phyloP scores from a whole-genome alignment of 2,797 vertebrate species.

The Etheostoma nigrum region DNA sequence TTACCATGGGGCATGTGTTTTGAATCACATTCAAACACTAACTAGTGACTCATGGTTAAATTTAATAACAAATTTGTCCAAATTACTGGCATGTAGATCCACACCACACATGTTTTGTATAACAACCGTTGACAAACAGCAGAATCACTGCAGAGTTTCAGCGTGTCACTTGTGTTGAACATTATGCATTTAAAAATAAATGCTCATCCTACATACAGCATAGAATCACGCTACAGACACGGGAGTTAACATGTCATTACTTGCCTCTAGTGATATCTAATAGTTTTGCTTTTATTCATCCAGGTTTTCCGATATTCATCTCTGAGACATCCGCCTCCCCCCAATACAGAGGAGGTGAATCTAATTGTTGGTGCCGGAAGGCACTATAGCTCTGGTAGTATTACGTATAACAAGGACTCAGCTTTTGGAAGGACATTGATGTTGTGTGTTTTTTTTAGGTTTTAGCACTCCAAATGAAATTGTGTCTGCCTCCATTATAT shows the following conservation, averaged over 20 bases:
- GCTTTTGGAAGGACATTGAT: neutral
- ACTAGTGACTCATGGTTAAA: constrained; percentile 9
- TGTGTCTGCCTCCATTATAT: neutral
- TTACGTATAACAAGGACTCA: neutral
- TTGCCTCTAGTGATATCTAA: neutral
- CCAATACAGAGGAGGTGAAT: neutral
- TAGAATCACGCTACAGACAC: too few species aligned
- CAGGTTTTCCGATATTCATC: neutral
- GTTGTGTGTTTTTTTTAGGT: neutral
- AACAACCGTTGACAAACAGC: neutral
- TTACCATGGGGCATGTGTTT: constrained; percentile 2
- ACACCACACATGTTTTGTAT: neutral
- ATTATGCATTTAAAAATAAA: neutral
- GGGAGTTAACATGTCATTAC: neutral
- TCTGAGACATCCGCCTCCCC: neutral
- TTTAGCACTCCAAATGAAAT: neutral
- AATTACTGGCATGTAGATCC: neutral
- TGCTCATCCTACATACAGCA: neutral
- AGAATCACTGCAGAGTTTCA: neutral
- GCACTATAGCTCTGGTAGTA: neutral
- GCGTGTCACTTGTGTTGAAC: neutral
- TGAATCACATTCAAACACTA: neutral
- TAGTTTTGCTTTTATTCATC: neutral
- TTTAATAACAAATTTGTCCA: neutral
- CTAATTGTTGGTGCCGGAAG: neutral